Evolutionary conservation across 2,888 invertebrate species (phyloP).

Genomic region (Drosophila nr. perissopoda): DNA sequence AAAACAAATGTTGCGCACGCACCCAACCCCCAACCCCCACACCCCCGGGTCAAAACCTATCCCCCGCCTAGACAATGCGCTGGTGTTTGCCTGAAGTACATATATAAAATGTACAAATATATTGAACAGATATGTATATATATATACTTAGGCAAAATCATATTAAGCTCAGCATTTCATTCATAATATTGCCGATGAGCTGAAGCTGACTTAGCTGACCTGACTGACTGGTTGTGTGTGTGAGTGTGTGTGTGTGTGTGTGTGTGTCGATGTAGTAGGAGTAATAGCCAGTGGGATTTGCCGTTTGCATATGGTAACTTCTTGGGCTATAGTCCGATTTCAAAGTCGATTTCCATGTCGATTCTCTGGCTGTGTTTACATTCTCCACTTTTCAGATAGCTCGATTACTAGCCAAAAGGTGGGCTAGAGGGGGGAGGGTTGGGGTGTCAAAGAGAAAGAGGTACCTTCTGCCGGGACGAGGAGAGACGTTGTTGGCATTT

Average conservation of each 20-base stretch:
- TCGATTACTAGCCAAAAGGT: constrained; percentile 45
- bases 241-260: neutral
- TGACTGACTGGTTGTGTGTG: neutral
- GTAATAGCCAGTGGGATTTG: constrained; percentile 1
- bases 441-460: neutral
- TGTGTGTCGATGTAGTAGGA: neutral
- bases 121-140: neutral
- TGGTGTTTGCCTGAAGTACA: neutral
- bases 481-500: constrained; percentile 4
- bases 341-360: neutral
- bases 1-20: constrained; percentile 70
- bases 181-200: constrained; percentile 54
- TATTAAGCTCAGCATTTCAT: constrained; percentile 64
- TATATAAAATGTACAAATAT: neutral
- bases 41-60: neutral
- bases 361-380: constrained; percentile 2
- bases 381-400: constrained; percentile 18
- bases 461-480: neutral
- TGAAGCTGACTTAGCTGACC: neutral
- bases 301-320: neutral
- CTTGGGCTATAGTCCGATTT: neutral
- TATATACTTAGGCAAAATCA: constrained; percentile 36
- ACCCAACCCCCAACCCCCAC: neutral
- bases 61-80: neutral
- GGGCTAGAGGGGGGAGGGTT: neutral